Evolutionary conservation across 2,113 vertebrate species (phyloP), one percentile per base, ranked within the genome.

Genomic region (Spizaetus ornatus): DNA sequence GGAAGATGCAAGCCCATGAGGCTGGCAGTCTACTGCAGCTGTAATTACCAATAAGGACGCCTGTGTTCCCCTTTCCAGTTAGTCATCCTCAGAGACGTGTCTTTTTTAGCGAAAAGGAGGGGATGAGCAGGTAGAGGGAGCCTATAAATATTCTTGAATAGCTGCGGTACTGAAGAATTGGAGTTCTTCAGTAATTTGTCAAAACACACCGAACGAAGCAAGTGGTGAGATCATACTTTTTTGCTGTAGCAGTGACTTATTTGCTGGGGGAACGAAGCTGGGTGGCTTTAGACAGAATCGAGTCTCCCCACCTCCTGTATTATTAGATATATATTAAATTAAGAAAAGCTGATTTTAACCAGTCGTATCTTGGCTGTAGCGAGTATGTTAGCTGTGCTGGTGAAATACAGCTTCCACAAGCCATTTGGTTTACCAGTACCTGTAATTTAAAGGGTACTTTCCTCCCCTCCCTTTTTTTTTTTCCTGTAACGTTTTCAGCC

Each of bases 131-230:
- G 55, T 76, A 88, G 65, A 84, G 15, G 19, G 21, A 81, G 22
- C 59, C 76, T 93, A 86, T 84, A 92, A 89, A 65, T 95, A 89
- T n/a, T 88, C 72, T 69, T 92, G 65, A 93, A 84, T 91, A 96
- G 48, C 52, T 65, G 25, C 0, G 0, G 53, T 58, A 65, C 56
- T 73, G n/a, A 90, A 88, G 67, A 97, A 92, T 32, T 74, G 16
- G 38, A 79, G 69, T 65, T 93, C 34, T 95, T 90, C 61, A 76
- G 70, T 82, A 79, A 79, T 92, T 83, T 95, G 83, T 96, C 94
- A 95, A 96, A 97, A 86, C 65, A 95, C 27, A 88, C 10, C 0
- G 0, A 86, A 79, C 15, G 16, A 92, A 93, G 29, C 0, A 0
- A 82, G 55, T 20, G 34, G 10, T 90, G 77, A 81, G 59, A 71